Percentiles rank a stretch among this genome's conserved stretches.
These are phyloP conservation scores for Lampris megalopsis DNA, from an alignment of 2,113 vertebrate species.

Conservation along the genomic window DNA sequence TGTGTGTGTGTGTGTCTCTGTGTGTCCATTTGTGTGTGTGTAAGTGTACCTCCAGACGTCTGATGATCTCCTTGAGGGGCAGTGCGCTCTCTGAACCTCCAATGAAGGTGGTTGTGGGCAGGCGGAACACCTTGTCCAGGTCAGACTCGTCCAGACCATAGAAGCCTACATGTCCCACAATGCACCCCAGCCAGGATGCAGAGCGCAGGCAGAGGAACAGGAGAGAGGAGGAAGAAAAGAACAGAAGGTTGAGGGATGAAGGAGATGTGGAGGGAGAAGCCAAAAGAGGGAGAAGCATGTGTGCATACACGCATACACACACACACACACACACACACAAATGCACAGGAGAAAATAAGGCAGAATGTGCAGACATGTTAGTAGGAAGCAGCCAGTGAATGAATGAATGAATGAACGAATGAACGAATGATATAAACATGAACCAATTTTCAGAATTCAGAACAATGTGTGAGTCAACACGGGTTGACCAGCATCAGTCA, in stretches of 20 bases:
- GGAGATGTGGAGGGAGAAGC: background rate
- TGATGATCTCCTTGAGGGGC: constrained; percentile 95
- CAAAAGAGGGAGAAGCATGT: constrained; percentile 1
- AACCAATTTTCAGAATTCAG: too few relatives aligned
- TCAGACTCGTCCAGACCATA: constrained; percentile 95
- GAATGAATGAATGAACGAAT: background rate
- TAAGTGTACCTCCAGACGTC: constrained; percentile 89
- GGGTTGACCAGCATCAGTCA: too few relatives aligned
- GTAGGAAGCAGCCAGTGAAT: background rate
- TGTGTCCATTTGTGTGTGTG: background rate
- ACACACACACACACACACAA: background rate
- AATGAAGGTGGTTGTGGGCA: constrained; percentile 98
- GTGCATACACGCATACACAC: background rate
- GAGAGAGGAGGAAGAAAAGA: background rate
- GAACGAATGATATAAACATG: too few relatives aligned
- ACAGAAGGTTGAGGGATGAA: background rate
- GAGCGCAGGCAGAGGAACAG: constrained; percentile 5
- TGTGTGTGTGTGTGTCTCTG: background rate
- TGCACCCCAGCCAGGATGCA: constrained; percentile 46
- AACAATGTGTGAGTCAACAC: too few relatives aligned
- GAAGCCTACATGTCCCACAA: constrained; percentile 87
- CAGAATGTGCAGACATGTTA: background rate
- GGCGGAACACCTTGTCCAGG: constrained; percentile 95
- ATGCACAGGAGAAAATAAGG: background rate
- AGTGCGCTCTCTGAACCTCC: constrained; percentile 92